These are phyloP conservation scores for Cetonia aurata DNA, from an alignment of 2,888 invertebrate species.

Conservation along the genomic window DNA sequence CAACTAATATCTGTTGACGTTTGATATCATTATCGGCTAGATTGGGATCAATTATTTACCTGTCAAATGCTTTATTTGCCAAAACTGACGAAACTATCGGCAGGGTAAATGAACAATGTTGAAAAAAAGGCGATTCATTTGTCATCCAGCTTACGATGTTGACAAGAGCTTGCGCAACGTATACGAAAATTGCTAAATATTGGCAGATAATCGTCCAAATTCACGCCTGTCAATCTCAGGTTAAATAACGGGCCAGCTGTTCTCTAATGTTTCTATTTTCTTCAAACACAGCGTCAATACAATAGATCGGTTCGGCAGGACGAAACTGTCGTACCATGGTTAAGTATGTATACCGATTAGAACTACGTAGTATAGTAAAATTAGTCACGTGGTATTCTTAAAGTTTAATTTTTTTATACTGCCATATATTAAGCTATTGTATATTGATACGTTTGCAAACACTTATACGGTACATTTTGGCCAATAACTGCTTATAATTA, in stretches of 20 bases:
- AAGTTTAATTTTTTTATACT: too few species aligned
- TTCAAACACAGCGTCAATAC: conserved; percentile 42
- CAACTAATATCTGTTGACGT: not conserved
- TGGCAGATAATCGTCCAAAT: conserved; percentile 53
- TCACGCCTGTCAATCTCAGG: conserved; percentile 54
- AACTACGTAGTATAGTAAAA: too few species aligned
- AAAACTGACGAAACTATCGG: conserved; percentile 38
- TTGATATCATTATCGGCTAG: conserved; percentile 12
- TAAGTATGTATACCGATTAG: not conserved
- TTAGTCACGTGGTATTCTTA: too few species aligned
- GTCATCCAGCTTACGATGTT: conserved; percentile 47
- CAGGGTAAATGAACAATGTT: conserved; percentile 20
- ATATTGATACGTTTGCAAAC: too few species aligned
- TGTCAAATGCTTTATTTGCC: conserved; percentile 32
- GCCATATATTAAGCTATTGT: too few species aligned
- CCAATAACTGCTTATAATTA: too few species aligned
- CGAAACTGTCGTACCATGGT: not conserved
- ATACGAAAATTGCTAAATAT: conserved; percentile 48
- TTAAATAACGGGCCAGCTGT: conserved; percentile 52
- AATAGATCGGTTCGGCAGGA: conserved; percentile 8
- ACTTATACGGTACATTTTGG: too few species aligned
- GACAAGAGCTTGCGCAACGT: conserved; percentile 38
- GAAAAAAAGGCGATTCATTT: conserved; percentile 39
- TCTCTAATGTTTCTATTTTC: conserved; percentile 52
- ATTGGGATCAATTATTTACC: conserved; percentile 34